phyloP scores from a whole-genome alignment of 2,113 vertebrate genomes.

The Anthoscopus minutus region DNA sequence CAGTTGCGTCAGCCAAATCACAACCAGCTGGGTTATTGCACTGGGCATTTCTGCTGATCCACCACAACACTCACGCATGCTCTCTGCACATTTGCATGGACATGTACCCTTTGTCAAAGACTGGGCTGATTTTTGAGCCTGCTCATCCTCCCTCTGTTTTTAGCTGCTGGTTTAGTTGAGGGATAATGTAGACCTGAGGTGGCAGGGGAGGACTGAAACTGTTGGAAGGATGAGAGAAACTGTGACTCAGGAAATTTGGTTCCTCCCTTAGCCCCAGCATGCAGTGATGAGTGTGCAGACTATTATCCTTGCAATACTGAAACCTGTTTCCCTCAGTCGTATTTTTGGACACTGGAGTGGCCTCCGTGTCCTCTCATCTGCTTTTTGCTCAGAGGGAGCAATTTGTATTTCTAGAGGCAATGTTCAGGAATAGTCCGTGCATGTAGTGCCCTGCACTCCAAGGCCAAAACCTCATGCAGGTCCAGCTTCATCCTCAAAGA shows the following conservation, averaged over 20 bases:
- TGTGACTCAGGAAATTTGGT: constrained; percentile 36
- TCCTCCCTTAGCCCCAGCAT: not conserved
- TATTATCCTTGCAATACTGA: not conserved
- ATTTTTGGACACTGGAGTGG: not conserved
- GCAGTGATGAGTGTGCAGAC: not conserved
- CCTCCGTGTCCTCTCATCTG: not conserved
- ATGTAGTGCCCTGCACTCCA: not conserved
- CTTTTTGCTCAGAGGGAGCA: not conserved
- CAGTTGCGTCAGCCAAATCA: constrained; percentile 17
- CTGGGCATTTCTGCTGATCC: constrained; percentile 9
- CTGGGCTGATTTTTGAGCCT: not conserved
- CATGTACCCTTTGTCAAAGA: not conserved
- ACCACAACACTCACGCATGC: not conserved
- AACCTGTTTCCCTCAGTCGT: not conserved
- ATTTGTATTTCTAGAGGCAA: not conserved
- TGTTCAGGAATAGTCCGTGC: not conserved
- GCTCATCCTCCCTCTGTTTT: not conserved
- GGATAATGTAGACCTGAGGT: not conserved
- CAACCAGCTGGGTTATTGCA: constrained; percentile 16
- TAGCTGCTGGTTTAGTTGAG: not conserved
- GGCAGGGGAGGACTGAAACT: not conserved
- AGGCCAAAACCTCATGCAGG: not conserved
- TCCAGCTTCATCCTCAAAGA: not conserved
- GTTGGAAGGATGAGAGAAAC: constrained; percentile 29
- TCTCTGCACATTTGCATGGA: fast-evolving